These are phyloP conservation scores for Carcharodon carcharias DNA, from an alignment of 2,797 vertebrate species.

Conservation along the genomic window DNA sequence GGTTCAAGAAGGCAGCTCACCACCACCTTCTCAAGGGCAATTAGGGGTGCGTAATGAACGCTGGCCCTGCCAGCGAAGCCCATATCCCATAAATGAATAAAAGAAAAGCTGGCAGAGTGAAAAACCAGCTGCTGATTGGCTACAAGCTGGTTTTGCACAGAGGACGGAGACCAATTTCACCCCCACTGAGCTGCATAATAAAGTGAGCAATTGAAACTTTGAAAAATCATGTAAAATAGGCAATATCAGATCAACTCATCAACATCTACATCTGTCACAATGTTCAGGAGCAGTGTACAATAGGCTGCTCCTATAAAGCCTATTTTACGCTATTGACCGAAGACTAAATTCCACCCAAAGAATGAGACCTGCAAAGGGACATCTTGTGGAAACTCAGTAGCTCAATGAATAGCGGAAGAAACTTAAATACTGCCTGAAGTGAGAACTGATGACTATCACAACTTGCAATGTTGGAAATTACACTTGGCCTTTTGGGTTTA, in stretches of 20 bases:
- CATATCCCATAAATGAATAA: too few species aligned
- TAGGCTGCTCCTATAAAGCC: neutral
- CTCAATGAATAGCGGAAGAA: neutral
- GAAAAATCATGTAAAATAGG: neutral
- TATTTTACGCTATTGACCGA: neutral
- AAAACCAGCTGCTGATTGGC: neutral
- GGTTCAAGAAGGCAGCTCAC: too few species aligned
- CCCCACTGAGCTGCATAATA: neutral
- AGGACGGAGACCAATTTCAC: neutral
- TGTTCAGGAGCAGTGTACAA: neutral
- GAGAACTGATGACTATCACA: neutral
- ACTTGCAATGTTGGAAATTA: neutral
- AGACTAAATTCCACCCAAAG: neutral
- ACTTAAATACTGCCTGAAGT: neutral
- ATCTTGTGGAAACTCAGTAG: neutral
- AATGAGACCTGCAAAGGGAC: neutral
- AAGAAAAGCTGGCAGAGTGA: neutral
- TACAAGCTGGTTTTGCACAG: neutral
- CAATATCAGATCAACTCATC: neutral
- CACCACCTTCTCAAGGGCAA: too few species aligned
- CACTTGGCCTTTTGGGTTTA: neutral
- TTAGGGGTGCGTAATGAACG: too few species aligned
- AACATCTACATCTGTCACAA: neutral
- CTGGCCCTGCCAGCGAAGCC: too few species aligned
- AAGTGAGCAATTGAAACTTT: neutral